phyloP scores from a whole-genome alignment of 2,888 invertebrate genomes.

The Teinopalpus imperialis region DNA sequence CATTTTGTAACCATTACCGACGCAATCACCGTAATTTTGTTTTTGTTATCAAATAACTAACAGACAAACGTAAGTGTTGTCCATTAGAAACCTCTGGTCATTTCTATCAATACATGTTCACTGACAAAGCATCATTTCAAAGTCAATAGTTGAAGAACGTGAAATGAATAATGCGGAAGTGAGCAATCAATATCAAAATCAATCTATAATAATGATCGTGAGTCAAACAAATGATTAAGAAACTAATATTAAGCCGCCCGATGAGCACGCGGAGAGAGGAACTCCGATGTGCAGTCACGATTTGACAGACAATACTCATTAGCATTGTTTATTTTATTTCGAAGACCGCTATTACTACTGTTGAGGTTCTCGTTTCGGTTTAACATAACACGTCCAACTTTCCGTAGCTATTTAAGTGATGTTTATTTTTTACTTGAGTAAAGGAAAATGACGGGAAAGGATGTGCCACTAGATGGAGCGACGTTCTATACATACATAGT shows the following conservation, averaged over 20 bases:
- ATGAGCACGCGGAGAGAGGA: slow-evolving; percentile 24
- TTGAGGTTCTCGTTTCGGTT: slow-evolving; percentile 27
- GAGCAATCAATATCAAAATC: slow-evolving; percentile 72
- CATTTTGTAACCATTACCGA: slow-evolving; percentile 20
- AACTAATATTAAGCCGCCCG: slow-evolving; percentile 52
- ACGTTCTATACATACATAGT: too few relatives aligned
- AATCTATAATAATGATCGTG: slow-evolving; percentile 63
- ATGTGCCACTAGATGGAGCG: too few relatives aligned
- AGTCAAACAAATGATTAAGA: slow-evolving; percentile 68
- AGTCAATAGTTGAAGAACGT: slow-evolving; percentile 40
- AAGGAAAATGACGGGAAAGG: too few relatives aligned
- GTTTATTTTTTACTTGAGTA: too few relatives aligned
- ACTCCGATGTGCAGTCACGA: slow-evolving; percentile 46
- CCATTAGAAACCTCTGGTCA: slow-evolving; percentile 26
- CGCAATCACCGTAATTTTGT: slow-evolving; percentile 3
- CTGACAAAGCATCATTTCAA: slow-evolving; percentile 44
- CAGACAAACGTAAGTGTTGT: slow-evolving; percentile 10
- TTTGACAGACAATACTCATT: slow-evolving; percentile 64
- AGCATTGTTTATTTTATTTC: slow-evolving; percentile 67
- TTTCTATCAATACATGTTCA: slow-evolving; percentile 38
- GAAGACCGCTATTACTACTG: slow-evolving; percentile 42
- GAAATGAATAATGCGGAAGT: slow-evolving; percentile 66
- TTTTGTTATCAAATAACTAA: slow-evolving; percentile 7
- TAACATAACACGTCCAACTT: slow-evolving; percentile 8
- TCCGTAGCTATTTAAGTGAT: too few relatives aligned